Evolutionary conservation across 1,140 invertebrate genomes (phyloP).

Genomic region (Bombus fervidus): DNA sequence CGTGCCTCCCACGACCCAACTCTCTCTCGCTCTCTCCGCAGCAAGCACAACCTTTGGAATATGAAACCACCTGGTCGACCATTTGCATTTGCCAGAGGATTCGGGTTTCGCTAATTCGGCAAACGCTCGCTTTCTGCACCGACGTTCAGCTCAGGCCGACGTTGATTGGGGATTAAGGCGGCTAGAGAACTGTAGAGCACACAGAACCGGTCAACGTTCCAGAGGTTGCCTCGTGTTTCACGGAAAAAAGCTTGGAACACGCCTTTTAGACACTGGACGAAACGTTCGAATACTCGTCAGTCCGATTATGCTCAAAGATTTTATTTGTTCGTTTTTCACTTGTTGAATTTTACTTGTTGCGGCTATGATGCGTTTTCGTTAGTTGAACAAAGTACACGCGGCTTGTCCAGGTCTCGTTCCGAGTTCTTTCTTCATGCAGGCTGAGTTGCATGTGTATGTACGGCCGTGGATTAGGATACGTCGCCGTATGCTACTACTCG

Average conservation of each 20-base stretch:
- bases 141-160: neutral
- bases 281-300: neutral
- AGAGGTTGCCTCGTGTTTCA: neutral
- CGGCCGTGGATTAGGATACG: neutral
- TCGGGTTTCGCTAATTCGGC: slow-evolving; percentile 52
- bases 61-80: slow-evolving; percentile 55
- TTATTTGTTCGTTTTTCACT: neutral
- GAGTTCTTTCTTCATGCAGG: neutral
- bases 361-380: neutral
- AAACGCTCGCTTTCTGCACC: slow-evolving; percentile 24
- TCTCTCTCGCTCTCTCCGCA: neutral
- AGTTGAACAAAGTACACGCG: neutral
- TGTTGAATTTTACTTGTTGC: neutral
- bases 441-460: neutral
- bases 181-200: neutral
- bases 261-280: neutral
- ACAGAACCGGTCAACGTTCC: neutral
- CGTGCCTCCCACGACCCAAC: slow-evolving; percentile 20
- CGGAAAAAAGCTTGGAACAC: neutral
- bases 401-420: neutral
- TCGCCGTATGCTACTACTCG: neutral
- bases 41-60: slow-evolving; percentile 53
- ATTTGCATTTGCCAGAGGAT: slow-evolving; percentile 42
- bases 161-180: slow-evolving; percentile 39
- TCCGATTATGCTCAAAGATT: neutral